Evolutionary conservation across 2,113 vertebrate genomes (phyloP).

Genomic region (Tupaia chinensis): DNA sequence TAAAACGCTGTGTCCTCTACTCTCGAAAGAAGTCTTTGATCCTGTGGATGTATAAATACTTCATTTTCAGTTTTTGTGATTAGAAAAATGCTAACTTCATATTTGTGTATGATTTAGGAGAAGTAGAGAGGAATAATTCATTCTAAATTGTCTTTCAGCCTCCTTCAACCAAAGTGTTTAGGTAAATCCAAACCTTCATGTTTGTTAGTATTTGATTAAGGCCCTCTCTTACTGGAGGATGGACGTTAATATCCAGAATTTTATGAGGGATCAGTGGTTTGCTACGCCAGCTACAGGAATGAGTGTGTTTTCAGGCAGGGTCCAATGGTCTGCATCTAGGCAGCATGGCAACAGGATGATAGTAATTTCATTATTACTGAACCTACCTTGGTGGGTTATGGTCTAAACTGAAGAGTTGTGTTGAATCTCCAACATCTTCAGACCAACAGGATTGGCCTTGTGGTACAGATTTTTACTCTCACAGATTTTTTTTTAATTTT

Average conservation of each 20-base stretch:
- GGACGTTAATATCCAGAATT: background rate
- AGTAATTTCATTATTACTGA: background rate
- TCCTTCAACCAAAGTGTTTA: background rate
- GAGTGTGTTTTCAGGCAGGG: background rate
- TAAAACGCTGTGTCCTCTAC: conserved; percentile 50
- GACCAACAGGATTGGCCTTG: background rate
- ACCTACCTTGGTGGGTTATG: background rate
- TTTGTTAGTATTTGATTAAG: background rate
- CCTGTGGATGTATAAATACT: background rate
- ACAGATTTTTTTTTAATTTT: too few species aligned
- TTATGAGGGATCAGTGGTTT: background rate
- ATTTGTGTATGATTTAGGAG: background rate
- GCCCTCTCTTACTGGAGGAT: background rate
- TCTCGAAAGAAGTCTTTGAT: conserved; percentile 15
- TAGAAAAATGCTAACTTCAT: background rate
- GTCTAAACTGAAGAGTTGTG: background rate
- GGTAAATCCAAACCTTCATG: background rate
- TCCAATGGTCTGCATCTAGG: background rate
- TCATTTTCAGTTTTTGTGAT: conserved; percentile 25
- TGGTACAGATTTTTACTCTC: too few species aligned
- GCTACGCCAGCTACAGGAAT: background rate
- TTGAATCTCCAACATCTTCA: background rate
- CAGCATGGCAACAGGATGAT: background rate
- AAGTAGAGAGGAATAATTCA: background rate
- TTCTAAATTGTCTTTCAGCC: background rate